Conservation (phyloP, 2,797 vertebrate genomes). For the Nannoperca obscura region DNA sequence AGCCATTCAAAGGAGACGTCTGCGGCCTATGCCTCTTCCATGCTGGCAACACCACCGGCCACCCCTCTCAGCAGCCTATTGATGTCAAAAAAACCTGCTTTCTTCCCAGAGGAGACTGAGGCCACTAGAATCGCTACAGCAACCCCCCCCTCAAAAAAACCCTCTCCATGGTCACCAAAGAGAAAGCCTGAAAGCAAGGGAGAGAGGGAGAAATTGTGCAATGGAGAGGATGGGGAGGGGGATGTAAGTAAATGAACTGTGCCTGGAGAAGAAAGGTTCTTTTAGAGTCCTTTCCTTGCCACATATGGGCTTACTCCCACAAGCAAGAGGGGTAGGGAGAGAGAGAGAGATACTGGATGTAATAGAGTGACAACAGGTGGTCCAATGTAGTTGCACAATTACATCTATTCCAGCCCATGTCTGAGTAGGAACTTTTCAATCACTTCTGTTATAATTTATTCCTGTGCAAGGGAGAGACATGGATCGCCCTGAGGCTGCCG, state of each 20-base stretch:
- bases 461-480: constrained; percentile 55
- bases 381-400: constrained; percentile 70
- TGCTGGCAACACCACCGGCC: constrained; percentile 56
- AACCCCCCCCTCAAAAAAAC: constrained; percentile 54
- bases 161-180: constrained; percentile 70
- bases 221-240: constrained; percentile 66
- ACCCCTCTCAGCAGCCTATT: constrained; percentile 62
- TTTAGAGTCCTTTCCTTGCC: constrained; percentile 73
- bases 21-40: constrained; percentile 51
- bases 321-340: constrained; percentile 50
- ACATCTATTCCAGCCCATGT: constrained; percentile 67
- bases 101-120: constrained; percentile 83
- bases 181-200: constrained; percentile 63
- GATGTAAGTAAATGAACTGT: constrained; percentile 78
- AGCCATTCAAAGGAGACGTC: constrained; percentile 63
- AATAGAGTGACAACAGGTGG: constrained; percentile 76
- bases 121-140: constrained; percentile 72
- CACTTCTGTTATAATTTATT: constrained; percentile 73
- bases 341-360: constrained; percentile 62
- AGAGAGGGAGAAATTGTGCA: constrained; percentile 68
- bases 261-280: constrained; percentile 80
- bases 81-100: constrained; percentile 86
- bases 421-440: constrained; percentile 72
- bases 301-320: constrained; percentile 84
- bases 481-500: constrained; percentile 60